Evolutionary conservation across 2,113 vertebrate species (phyloP), one percentile per base, ranked within the genome.

Genomic region (Tyto alba): DNA sequence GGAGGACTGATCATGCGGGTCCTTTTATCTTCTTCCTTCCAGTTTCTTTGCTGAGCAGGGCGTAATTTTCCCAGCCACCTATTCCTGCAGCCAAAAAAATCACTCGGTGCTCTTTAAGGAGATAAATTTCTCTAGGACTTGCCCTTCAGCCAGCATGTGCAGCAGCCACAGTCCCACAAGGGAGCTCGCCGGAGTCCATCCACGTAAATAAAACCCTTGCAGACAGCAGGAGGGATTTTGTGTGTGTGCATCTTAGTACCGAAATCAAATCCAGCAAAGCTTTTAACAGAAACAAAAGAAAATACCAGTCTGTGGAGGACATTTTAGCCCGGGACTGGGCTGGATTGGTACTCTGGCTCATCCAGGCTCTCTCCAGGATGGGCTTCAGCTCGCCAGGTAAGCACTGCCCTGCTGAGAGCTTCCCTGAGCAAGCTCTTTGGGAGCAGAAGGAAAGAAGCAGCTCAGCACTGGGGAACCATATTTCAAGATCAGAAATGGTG

Each of bases 71-170:
- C 55, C 16, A 4, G 16, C 34, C 64, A 16, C 5, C 25, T 60
- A 21, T 21, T 38, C 50, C 41, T 53, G 71, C 50, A 62, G 71
- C 59, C 53, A 43, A 38, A 64, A 34, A 11, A 32, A 13, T 2
- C 5, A 16, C 38, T 47, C 5, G 0, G 11, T n/a, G 29, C 27
- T 80, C 26, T 52, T 59, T 5, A 48, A 86, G 41, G 63, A 55
- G 56, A 19, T 12, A 2, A 67, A 60, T 66, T 55, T 81, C 56
- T 76, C 36, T 40, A 48, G 48, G 16, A n/a, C 4, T 30, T 36
- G 29, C 59, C 63, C 52, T 81, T 68, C 45, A 50, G 3, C 7
- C 68, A 85, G 41, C 0, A 0, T 0, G 0, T 25, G 38, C 55
- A 62, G 68, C 0, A 1, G 34, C 32, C n/a, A 11, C 75, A 55